These are phyloP conservation scores for Agrochola circellaris DNA, from an alignment of 2,888 invertebrate species.

Conservation along the genomic window DNA sequence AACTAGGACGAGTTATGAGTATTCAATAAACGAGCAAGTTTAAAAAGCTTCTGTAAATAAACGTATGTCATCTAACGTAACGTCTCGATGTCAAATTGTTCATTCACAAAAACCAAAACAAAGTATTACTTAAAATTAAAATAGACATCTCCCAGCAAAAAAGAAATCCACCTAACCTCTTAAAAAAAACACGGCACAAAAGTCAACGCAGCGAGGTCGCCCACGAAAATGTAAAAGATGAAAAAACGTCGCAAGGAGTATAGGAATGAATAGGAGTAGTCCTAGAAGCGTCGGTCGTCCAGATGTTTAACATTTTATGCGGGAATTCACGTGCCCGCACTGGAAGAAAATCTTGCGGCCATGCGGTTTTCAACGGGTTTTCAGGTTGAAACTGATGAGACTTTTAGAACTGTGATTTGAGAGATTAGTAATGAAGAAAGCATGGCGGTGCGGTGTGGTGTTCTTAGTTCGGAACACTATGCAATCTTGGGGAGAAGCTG, in stretches of 20 bases:
- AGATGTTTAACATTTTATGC: constrained; percentile 82
- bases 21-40: not conserved
- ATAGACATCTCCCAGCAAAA: not conserved
- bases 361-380: constrained; percentile 31
- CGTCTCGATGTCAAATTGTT: not conserved
- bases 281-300: constrained; percentile 75
- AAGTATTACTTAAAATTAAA: constrained; percentile 11
- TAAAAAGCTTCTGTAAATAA: too few species aligned
- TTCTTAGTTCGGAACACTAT: not conserved
- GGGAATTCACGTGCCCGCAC: constrained; percentile 48
- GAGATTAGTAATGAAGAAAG: not conserved
- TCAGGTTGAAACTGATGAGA: constrained; percentile 6
- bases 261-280: constrained; percentile 79
- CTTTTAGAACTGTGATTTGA: constrained; percentile 15
- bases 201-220: constrained; percentile 47
- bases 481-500: not conserved
- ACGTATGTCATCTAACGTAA: not conserved
- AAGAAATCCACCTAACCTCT: constrained; percentile 10
- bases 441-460: not conserved
- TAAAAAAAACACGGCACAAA: constrained; percentile 37
- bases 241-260: constrained; percentile 74
- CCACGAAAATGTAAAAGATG: constrained; percentile 74
- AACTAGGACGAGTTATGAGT: not conserved
- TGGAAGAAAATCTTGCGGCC: constrained; percentile 37
- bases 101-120: not conserved